phyloP scores from a whole-genome alignment of 2,888 invertebrate genomes.

The Serrognathus titanus region DNA sequence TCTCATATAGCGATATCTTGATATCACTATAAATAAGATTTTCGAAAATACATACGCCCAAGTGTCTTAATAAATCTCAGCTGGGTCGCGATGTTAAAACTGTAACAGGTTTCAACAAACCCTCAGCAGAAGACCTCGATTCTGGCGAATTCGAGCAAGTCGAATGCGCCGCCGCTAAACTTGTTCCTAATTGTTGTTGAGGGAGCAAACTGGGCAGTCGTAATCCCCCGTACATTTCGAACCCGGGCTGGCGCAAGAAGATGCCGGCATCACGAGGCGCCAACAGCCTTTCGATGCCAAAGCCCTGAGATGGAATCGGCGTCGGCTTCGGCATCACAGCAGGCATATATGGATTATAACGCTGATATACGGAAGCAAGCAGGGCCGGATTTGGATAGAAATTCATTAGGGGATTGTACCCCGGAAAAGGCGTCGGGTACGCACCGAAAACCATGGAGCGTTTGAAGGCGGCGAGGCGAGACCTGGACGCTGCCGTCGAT shows the following conservation, averaged over 20 bases:
- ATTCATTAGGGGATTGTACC: slow-evolving; percentile 51
- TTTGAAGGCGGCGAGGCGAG: slow-evolving; percentile 85
- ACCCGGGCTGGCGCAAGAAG: slow-evolving; percentile 50
- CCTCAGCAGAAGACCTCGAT: slow-evolving; percentile 28
- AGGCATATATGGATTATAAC: slow-evolving; percentile 59
- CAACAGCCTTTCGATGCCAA: slow-evolving; percentile 45
- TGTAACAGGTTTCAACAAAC: slow-evolving; percentile 48
- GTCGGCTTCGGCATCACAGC: slow-evolving; percentile 52
- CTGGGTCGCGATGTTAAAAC: slow-evolving; percentile 32
- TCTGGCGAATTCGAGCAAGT: slow-evolving; percentile 48
- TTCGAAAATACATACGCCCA: too few species aligned
- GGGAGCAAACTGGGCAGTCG: slow-evolving; percentile 48
- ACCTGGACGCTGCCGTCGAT: slow-evolving; percentile 86
- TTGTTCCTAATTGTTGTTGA: slow-evolving; percentile 38
- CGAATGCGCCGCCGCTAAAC: slow-evolving; percentile 20
- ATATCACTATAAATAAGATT: too few species aligned
- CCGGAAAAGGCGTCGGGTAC: slow-evolving; percentile 52
- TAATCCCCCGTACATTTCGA: slow-evolving; percentile 53
- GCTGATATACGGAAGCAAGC: slow-evolving; percentile 61
- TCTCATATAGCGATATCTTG: too few species aligned
- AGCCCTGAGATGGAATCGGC: slow-evolving; percentile 51
- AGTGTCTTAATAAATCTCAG: too few species aligned
- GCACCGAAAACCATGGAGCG: slow-evolving; percentile 68
- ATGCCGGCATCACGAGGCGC: slow-evolving; percentile 45
- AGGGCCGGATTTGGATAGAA: slow-evolving; percentile 58